A percentile compares a stretch with the other conserved stretches of the same genome.
phyloP scores from a whole-genome alignment of 2,797 vertebrate species.

The Acipenser transmontanus region DNA sequence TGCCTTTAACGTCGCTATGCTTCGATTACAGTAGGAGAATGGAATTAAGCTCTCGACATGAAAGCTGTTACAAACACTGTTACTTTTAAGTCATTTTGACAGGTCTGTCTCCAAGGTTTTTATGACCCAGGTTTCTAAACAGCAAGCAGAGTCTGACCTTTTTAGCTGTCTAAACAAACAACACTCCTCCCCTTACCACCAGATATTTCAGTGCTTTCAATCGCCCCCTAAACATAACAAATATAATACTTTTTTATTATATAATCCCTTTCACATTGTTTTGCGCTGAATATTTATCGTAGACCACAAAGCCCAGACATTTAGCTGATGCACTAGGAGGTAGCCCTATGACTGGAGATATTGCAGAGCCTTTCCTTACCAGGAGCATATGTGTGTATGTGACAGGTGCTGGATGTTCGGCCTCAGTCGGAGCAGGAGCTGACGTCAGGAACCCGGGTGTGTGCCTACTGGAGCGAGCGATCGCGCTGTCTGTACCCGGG shows the following conservation, averaged over 20 bases:
- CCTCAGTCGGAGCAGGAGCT: slow-evolving; percentile 74
- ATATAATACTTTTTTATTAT: background rate
- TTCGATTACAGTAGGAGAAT: slow-evolving; percentile 24
- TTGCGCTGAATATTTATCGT: too few relatives aligned
- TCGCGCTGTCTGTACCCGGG: slow-evolving; percentile 89
- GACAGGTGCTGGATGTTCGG: slow-evolving; percentile 78
- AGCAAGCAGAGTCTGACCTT: slow-evolving; percentile 47
- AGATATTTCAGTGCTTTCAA: background rate
- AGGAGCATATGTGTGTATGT: background rate
- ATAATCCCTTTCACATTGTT: background rate
- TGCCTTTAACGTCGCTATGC: slow-evolving; percentile 45
- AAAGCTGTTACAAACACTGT: slow-evolving; percentile 61
- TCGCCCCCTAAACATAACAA: background rate
- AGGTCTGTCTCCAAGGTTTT: slow-evolving; percentile 57
- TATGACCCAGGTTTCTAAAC: slow-evolving; percentile 56
- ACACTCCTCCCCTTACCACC: background rate
- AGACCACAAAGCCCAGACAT: too few relatives aligned
- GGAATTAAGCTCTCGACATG: slow-evolving; percentile 48
- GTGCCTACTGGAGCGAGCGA: slow-evolving; percentile 93
- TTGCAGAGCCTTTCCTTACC: too few relatives aligned
- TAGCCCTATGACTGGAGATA: too few relatives aligned
- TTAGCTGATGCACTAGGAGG: too few relatives aligned
- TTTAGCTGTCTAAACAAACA: slow-evolving; percentile 3
- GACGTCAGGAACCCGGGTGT: slow-evolving; percentile 78
- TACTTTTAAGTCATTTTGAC: slow-evolving; percentile 67